A percentile compares a stretch with the other conserved stretches of the same genome.
Evolutionary conservation across 2,113 vertebrate genomes (phyloP).

Genomic region (Corythoichthys intestinalis): DNA sequence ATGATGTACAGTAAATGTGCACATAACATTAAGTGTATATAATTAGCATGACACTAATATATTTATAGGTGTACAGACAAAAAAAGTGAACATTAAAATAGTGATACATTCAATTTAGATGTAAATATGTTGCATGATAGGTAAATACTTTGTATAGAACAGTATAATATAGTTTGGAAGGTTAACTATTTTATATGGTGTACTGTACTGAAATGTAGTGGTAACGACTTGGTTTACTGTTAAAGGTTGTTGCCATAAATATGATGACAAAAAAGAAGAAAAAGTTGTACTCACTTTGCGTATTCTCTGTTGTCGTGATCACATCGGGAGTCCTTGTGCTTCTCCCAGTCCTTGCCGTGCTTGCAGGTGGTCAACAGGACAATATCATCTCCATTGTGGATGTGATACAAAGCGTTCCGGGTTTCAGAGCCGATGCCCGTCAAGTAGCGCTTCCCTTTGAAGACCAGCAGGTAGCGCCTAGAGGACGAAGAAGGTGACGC

Average conservation of each 20-base stretch:
- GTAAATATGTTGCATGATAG: no score
- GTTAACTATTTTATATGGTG: no score
- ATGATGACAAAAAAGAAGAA: background rate
- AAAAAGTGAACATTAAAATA: no score
- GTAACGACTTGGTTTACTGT: background rate
- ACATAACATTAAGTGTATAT: no score
- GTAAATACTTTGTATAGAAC: no score
- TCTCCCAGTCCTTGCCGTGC: slow-evolving; percentile 81
- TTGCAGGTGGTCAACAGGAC: slow-evolving; percentile 79
- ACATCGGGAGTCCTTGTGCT: slow-evolving; percentile 75
- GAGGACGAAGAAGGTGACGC: slow-evolving; percentile 61
- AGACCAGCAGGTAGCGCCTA: slow-evolving; percentile 78
- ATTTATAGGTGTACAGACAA: no score
- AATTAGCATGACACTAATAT: no score
- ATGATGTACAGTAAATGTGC: no score
- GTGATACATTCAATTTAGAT: no score
- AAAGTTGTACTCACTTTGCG: slow-evolving; percentile 71
- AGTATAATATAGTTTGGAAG: no score
- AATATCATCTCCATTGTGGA: slow-evolving; percentile 77
- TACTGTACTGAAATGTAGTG: no score
- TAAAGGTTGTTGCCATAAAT: background rate
- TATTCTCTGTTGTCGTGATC: slow-evolving; percentile 75
- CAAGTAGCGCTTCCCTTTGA: slow-evolving; percentile 79
- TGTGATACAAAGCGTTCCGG: slow-evolving; percentile 77
- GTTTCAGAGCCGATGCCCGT: slow-evolving; percentile 80